These are phyloP conservation scores for Alca torda DNA, from an alignment of 2,797 vertebrate genomes.

Conservation along the genomic window DNA sequence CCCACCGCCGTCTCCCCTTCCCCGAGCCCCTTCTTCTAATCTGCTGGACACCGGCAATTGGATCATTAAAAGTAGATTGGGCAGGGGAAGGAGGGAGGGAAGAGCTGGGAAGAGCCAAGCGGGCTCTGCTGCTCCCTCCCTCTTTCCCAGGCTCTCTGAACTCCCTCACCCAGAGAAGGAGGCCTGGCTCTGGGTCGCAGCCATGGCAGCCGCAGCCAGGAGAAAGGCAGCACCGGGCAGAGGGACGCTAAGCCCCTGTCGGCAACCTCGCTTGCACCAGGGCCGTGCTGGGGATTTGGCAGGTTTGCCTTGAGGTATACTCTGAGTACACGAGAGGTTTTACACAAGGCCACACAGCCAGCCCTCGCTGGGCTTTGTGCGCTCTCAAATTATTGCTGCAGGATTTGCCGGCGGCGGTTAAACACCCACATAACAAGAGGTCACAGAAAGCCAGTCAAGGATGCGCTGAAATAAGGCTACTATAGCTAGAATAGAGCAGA, in stretches of 20 bases:
- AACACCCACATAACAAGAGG: background rate
- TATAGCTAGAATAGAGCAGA: background rate
- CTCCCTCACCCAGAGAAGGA: background rate
- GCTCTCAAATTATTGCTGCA: background rate
- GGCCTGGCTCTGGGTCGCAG: background rate
- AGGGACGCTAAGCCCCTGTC: background rate
- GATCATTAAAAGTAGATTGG: background rate
- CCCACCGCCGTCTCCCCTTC: background rate
- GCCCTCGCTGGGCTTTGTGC: background rate
- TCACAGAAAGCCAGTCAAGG: background rate
- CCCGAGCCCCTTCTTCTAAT: background rate
- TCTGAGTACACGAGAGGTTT: rapidly evolving
- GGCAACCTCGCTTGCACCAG: background rate
- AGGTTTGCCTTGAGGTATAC: background rate
- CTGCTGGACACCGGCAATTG: conserved; percentile 10
- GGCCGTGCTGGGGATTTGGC: background rate
- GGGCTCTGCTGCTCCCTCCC: conserved; percentile 5
- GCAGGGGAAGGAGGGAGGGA: conserved; percentile 15
- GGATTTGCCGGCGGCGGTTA: background rate
- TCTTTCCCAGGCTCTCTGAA: conserved; percentile 53
- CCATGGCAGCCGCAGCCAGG: background rate
- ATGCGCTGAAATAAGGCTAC: background rate
- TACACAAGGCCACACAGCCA: background rate
- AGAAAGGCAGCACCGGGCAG: background rate
- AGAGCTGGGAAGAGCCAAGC: background rate